Conservation (phyloP, 2,888 invertebrate genomes). For the Euplagia quadripunctaria region DNA sequence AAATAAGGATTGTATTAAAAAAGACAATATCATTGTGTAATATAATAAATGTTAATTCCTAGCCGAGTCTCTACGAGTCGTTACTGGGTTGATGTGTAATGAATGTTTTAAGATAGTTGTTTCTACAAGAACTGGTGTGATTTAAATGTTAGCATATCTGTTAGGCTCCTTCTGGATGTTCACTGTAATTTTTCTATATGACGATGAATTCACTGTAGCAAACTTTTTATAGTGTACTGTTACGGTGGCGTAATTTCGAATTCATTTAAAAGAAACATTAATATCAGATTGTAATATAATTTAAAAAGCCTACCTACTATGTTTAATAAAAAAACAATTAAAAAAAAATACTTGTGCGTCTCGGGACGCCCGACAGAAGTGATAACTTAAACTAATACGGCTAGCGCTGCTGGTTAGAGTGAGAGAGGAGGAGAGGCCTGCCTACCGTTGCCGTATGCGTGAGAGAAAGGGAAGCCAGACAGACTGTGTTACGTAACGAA, state of each 20-base stretch:
- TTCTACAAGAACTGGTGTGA: constrained; percentile 48
- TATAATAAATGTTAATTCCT: constrained; percentile 51
- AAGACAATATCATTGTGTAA: constrained; percentile 79
- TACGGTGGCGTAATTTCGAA: background rate
- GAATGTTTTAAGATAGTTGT: constrained; percentile 43
- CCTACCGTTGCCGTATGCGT: too few species aligned
- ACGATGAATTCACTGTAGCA: background rate
- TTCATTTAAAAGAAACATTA: background rate
- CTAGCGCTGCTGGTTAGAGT: too few species aligned
- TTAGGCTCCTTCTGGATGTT: constrained; percentile 45
- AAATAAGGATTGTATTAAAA: constrained; percentile 75
- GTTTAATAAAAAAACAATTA: too few species aligned
- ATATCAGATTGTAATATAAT: background rate
- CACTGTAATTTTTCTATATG: constrained; percentile 20
- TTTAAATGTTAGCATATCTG: constrained; percentile 50
- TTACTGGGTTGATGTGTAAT: constrained; percentile 47
- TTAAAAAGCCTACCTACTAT: background rate
- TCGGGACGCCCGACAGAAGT: too few species aligned
- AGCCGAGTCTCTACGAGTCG: constrained; percentile 42
- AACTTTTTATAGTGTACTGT: constrained; percentile 1
- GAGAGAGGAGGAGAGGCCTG: too few species aligned
- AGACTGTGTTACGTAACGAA: too few species aligned
- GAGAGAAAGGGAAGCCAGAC: too few species aligned
- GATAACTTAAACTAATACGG: too few species aligned
- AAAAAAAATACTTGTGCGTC: too few species aligned